Conservation (phyloP, 2,888 invertebrate genomes). For the Drosophila lutescens region DNA sequence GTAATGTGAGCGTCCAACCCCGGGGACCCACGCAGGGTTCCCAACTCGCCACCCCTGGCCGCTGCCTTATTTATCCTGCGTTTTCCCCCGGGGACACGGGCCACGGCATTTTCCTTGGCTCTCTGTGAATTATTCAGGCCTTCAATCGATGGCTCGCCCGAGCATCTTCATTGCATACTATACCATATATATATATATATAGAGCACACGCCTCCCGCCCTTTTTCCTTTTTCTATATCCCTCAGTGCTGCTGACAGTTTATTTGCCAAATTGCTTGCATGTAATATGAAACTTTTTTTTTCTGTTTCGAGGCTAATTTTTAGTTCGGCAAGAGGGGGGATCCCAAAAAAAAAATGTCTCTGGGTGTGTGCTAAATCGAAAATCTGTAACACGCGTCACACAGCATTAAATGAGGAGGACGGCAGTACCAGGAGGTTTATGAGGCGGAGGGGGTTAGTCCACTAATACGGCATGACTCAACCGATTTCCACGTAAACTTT, state of each 20-base stretch:
- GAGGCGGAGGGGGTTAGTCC: conserved; percentile 13
- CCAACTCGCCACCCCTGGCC: conserved; percentile 14
- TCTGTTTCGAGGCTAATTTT: conserved; percentile 69
- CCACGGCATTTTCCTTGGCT: conserved; percentile 52
- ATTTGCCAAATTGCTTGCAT: conserved; percentile 82
- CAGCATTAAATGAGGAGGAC: conserved; percentile 45
- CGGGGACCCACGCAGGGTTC: conserved; percentile 15
- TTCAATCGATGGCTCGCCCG: conserved; percentile 68
- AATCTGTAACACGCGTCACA: conserved; percentile 80
- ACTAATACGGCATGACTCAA: conserved; percentile 73
- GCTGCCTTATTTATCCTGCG: conserved; percentile 74
- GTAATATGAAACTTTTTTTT: conserved; percentile 74
- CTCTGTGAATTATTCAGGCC: conserved; percentile 74
- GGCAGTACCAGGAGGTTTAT: conserved; percentile 4
- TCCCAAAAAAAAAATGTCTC: conserved; percentile 31
- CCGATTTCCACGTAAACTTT: conserved; percentile 49
- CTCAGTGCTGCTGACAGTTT: conserved; percentile 75
- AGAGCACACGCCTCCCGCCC: conserved; percentile 1
- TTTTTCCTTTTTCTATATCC: conserved; percentile 6
- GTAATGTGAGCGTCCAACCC: conserved; percentile 47
- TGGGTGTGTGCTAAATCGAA: conserved; percentile 75
- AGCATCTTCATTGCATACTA: conserved; percentile 29
- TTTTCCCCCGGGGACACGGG: conserved; percentile 62
- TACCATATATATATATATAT: conserved; percentile 42
- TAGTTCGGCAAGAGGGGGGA: conserved; percentile 59